phyloP scores from a whole-genome alignment of 2,888 invertebrate genomes.

The Oscheius myriophilus region DNA sequence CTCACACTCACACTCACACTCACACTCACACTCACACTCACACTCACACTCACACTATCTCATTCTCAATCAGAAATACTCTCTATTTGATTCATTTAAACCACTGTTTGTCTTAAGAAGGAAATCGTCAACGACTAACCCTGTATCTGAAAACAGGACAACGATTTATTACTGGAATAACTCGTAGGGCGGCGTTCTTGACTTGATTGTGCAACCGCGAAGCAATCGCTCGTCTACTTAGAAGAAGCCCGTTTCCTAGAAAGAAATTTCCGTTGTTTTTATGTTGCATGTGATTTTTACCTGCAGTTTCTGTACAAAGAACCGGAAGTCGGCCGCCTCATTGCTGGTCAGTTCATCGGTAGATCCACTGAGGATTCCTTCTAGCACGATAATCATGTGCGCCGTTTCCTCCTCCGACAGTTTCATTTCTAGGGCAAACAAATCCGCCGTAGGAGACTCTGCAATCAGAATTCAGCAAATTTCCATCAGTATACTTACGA shows the following conservation, averaged over 20 bases:
- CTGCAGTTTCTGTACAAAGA: constrained; percentile 68
- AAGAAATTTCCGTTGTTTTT: constrained; percentile 1
- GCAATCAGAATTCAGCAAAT: constrained; percentile 28
- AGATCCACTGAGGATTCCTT: constrained; percentile 60
- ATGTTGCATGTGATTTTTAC: background rate
- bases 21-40: too few species aligned
- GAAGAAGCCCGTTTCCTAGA: constrained; percentile 67
- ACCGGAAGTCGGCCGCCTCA: constrained; percentile 67
- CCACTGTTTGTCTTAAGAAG: too few species aligned
- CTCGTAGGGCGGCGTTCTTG: constrained; percentile 27
- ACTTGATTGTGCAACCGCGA: constrained; percentile 6
- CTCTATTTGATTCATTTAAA: too few species aligned
- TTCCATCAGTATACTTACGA: constrained; percentile 70
- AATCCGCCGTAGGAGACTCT: constrained; percentile 67
- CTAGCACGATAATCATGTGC: constrained; percentile 61
- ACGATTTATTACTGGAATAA: constrained; percentile 34
- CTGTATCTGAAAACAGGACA: constrained; percentile 11
- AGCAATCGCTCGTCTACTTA: constrained; percentile 31
- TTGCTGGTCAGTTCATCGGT: constrained; percentile 61
- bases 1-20: too few species aligned
- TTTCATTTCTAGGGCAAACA: constrained; percentile 63
- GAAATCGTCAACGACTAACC: too few species aligned
- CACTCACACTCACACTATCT: too few species aligned
- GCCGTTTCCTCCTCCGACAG: constrained; percentile 55
- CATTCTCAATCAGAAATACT: too few species aligned